Base-by-base conservation (phyloP, 2,113 vertebrate species). In the Hipposideros armiger region DNA sequence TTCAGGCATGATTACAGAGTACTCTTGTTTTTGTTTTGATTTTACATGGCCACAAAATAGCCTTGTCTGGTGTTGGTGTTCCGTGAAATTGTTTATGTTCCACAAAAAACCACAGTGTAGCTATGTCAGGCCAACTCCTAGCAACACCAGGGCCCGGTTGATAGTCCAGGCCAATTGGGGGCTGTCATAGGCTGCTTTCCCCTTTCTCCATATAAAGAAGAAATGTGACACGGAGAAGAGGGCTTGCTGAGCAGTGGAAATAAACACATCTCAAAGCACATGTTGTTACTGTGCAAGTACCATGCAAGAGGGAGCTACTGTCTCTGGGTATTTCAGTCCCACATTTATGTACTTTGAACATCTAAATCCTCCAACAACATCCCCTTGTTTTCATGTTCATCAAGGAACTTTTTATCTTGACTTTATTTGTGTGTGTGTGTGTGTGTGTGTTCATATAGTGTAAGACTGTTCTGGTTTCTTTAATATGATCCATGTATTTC, bases 371-470 rank as follows among this genome's bases (percentile, higher is more conserved):
- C 30, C 54, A 52, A 47, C 4, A 89, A 15, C 14, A 66, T 36
- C n/a, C 30, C 8, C n/a, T 50, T 82, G 11, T 81, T 81, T 86
- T 95, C 64, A 54, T 73, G 30, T 87, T 95, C 60, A 17, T 92
- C 87, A 78, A 42, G 47, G 56, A 50, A 80, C 28, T 58, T 77
- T 90, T 72, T n/a, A 58, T 77, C 66, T 92, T 78, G 40, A 58
- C 66, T 58, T 77, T 86, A 11, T 87, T 52, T 76, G 89, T 91
- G 36, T 36, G 36, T 36, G 36, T 52, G 3, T 50, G 47, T 92
- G 54, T 77, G 5, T 60, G 32, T 19, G 9, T 70, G 24, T 94
- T 85, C 47, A 36, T 32, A 15, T 42, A 42, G 45, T 54, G 2
- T 52, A 54, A 78, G 64, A 60, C 62, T 78, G 24, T 90, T 74